Base-by-base conservation (phyloP, 1,140 invertebrate species). In the Drosophila sucinea region DNA sequence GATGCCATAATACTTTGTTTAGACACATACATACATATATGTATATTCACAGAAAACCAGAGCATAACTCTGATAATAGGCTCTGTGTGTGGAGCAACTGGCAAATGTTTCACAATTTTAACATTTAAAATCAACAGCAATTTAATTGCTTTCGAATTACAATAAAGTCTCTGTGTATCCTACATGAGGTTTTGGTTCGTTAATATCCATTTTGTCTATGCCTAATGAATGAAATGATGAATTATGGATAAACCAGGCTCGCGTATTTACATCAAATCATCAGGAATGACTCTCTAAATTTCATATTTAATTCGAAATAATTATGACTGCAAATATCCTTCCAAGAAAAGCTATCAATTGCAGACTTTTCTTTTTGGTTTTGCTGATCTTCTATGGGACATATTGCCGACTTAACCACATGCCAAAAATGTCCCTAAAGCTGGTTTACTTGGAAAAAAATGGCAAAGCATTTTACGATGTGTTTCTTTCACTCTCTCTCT, bases 1-100 rank as follows among this genome's bases (percentile, higher is more conserved):
- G 70, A 70, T 71, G 77, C 61, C 44, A 77, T 70, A 76, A 77
- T 75, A 30, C 41, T 40, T 23, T 69, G 40, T 41, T 27, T 51
- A 51, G 44, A 10, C 6, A 47, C 44, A 23, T 47, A 23, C 4
- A 44, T 17, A 27, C 23, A 51, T n/a, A 51, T 51, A 10, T 27
- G 23, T 7, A 27, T 51, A 51, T 27, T 7, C 25, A 8, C 1
- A 3, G 7, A 51, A 2, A 25, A 8, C 8, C 7, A 51, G 10
- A 6, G 1, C 44, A 51, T 8, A 51, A 25, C 44, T 51, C 44
- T 7, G 44, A 10, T 51, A 23, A 51, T 51, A 51, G 23, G 23
- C 44, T 27, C 7, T 25, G 44, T 11, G 35, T 25, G 44, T 11
- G 35, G 41, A 27, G 44, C 25, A 51, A 51, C 25, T 38, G 35